Conservation (phyloP, 2,113 vertebrate species). For the Leucoraja erinaceus region DNA sequence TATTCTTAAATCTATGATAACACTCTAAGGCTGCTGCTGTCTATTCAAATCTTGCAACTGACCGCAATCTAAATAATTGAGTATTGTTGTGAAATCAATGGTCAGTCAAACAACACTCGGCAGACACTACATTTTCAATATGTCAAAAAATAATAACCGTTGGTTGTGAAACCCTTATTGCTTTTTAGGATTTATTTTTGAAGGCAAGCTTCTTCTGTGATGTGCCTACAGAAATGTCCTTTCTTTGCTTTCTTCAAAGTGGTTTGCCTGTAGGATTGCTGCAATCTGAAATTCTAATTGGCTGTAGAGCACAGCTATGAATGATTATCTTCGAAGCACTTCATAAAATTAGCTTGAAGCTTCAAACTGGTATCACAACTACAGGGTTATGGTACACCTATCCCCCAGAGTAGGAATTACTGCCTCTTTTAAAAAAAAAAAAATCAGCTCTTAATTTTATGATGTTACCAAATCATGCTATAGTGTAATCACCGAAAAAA, state of each 20-base stretch:
- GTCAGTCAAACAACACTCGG: background rate
- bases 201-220: background rate
- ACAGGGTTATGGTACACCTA: constrained; percentile 63
- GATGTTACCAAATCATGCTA: constrained; percentile 83
- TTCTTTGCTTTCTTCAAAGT: constrained; percentile 49
- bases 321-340: constrained; percentile 48
- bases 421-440: constrained; percentile 53
- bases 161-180: background rate
- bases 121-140: background rate
- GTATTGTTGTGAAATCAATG: background rate
- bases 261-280: constrained; percentile 48
- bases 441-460: constrained; percentile 69
- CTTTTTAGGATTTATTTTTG: background rate
- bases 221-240: constrained; percentile 27
- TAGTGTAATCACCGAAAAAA: constrained; percentile 75
- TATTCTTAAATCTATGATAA: constrained; percentile 2
- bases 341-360: constrained; percentile 58
- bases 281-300: constrained; percentile 56
- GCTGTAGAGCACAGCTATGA: constrained; percentile 45
- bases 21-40: background rate
- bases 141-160: background rate
- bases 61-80: background rate
- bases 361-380: constrained; percentile 54
- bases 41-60: background rate
- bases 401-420: constrained; percentile 63